Evolutionary conservation across 2,888 invertebrate genomes (phyloP), one percentile per base, ranked within the genome.

Genomic region (Andrena marginata): DNA sequence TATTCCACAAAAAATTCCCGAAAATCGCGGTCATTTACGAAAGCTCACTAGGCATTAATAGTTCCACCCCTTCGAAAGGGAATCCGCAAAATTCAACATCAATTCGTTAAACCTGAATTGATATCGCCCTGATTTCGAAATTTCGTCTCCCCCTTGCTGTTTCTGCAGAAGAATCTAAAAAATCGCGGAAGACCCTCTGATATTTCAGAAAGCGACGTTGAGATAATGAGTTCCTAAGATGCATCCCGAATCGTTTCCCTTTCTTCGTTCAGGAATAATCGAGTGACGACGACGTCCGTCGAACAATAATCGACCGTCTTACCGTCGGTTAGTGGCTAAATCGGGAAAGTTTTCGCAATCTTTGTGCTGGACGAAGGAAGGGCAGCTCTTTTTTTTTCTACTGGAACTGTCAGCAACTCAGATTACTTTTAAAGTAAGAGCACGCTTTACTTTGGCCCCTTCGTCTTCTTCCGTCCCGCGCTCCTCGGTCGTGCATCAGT

Each of bases 391-490:
- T 65, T 70, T 42, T 42, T 42, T 67, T 65, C 42, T 60, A 63
- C 73, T 72, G 75, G 73, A 86, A 86, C 82, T 86, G 70, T 77
- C 75, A 62, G 75, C 85, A 87, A 87, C 81, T 87, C 71, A 74
- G 76, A 85, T 87, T 84, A 87, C 73, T 87, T 87, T 87, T 81
- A 81, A 85, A 85, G 71, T 77, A 71, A 84, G 81, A 84, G 76
- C 63, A 75, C 65, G 80, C 69, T 79, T 69, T 60, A 77, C 74
- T 80, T 72, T 56, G 23, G 49, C 10, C 65, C 76, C 70, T 73
- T 42, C 72, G 59, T 56, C 60, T 42, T 54, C 64, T 16, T 63
- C 29, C 62, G n/a, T 48, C 42, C 59, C 29, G 16, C 16, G 42
- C 42, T 42, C 16, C 42, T 42, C 5, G 42, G 42, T 72, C 67